Conservation (phyloP, 2,113 vertebrate species). For the Muscicapa adusta region DNA sequence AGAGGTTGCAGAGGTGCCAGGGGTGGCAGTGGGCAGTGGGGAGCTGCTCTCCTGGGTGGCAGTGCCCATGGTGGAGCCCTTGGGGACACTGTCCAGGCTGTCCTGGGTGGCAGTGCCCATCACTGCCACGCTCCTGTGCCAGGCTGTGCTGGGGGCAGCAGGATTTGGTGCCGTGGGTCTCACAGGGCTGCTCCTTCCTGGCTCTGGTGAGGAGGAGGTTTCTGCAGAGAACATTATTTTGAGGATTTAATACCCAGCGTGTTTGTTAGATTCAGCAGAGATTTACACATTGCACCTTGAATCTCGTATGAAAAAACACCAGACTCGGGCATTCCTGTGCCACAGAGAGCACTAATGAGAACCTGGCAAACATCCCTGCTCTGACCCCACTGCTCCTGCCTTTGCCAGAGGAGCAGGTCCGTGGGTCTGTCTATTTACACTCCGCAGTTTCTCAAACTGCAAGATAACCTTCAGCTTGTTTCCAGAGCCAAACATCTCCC, state of each 20-base stretch:
- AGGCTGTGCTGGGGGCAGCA: background rate
- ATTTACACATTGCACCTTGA: background rate
- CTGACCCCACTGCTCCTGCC: background rate
- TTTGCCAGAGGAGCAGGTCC: background rate
- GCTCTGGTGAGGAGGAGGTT: background rate
- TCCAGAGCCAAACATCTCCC: background rate
- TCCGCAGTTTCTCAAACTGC: background rate
- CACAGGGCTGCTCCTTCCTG: background rate
- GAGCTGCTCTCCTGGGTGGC: background rate
- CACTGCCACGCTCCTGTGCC: background rate
- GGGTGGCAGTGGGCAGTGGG: background rate
- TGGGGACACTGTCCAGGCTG: rapidly evolving
- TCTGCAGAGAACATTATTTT: background rate
- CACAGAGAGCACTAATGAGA: background rate
- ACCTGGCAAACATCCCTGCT: background rate
- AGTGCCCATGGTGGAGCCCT: background rate
- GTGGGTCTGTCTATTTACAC: background rate
- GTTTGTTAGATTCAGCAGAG: background rate
- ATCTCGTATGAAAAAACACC: rapidly evolving
- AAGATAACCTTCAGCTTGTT: background rate
- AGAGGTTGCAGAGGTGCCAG: background rate
- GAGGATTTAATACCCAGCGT: rapidly evolving
- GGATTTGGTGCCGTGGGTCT: background rate
- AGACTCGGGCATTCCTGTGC: background rate
- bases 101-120: background rate